Percentiles rank a stretch among this genome's conserved stretches.
phyloP scores from a whole-genome alignment of 2,113 vertebrate species.

The Crocuta crocuta region DNA sequence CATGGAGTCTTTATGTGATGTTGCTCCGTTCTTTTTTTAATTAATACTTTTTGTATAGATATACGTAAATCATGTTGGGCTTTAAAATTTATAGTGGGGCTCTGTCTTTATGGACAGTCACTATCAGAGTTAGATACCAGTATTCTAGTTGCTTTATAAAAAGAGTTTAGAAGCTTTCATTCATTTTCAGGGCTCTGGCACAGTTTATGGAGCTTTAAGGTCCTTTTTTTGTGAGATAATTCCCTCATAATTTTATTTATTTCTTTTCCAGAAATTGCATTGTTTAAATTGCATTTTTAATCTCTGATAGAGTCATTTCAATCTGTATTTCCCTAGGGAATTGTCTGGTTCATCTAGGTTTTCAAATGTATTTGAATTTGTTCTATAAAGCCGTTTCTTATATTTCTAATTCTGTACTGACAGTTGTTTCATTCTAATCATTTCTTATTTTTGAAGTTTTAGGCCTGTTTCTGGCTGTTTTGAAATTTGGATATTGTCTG shows the following conservation, averaged over 20 bases:
- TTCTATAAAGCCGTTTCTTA: background rate
- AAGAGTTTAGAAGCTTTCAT: background rate
- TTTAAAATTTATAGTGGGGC: background rate
- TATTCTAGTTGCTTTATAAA: background rate
- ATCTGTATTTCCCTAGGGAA: background rate
- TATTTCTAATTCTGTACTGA: background rate
- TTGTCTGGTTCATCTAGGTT: background rate
- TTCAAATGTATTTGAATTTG: background rate
- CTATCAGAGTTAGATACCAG: background rate
- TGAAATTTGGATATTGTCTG: background rate
- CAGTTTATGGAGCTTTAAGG: background rate
- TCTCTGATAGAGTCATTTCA: background rate
- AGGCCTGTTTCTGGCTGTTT: background rate
- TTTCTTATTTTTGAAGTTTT: slow-evolving; percentile 21
- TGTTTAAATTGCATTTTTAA: background rate
- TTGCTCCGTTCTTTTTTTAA: background rate
- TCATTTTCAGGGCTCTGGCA: background rate
- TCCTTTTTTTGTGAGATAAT: background rate
- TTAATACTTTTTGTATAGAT: background rate
- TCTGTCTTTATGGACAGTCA: background rate
- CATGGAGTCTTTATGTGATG: background rate
- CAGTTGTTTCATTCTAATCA: background rate
- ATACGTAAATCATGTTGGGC: background rate
- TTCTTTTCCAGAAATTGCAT: background rate
- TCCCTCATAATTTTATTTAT: background rate